Evolutionary conservation across 1,140 invertebrate species (phyloP), one percentile per base, ranked within the genome.

Genomic region (Drosophila prosaltans): DNA sequence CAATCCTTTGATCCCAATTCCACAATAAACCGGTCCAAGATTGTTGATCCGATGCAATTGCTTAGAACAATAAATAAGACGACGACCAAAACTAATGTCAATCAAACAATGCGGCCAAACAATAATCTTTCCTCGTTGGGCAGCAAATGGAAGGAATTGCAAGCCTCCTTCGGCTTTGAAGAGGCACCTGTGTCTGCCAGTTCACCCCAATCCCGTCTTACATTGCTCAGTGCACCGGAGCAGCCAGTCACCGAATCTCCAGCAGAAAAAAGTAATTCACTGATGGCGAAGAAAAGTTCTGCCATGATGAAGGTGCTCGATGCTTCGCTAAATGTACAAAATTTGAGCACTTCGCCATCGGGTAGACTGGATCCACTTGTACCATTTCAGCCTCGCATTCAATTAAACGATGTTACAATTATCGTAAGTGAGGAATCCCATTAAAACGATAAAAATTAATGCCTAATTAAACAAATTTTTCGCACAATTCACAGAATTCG

Each of bases 291-390:
- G 28, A 84, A 81, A 41, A 81, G 70, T 9, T 65, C 74, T 6
- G 88, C 91, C 0, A 48, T 91, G 16, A 72, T 88, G 51, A 92
- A 92, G 55, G 80, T 92, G 0, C 30, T 92, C 10, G 79, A 88
- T 21, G 78, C 75, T 11, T 92, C 89, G 2, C 48, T 86, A 0
- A 91, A 91, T 65, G 79, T 88, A 6, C 69, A 81, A 0, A 92
- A 92, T 71, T 72, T 92, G 0, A 92, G 85, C 45, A 92, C 91
- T 16, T 91, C 88, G 51, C 91, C 91, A 1, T 92, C 91, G 6
- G 91, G 91, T 2, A 78, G 91, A 2, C 65, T 92, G 21, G 91
- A 92, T 66, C 70, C 89, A 1, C 64, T 92, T 21, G 86, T 92
- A 2, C 26, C 2, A 9, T 2, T 69, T 24, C 64, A 67, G 2